Conservation (phyloP, 2,888 invertebrate species). For the Apodemia zela region DNA sequence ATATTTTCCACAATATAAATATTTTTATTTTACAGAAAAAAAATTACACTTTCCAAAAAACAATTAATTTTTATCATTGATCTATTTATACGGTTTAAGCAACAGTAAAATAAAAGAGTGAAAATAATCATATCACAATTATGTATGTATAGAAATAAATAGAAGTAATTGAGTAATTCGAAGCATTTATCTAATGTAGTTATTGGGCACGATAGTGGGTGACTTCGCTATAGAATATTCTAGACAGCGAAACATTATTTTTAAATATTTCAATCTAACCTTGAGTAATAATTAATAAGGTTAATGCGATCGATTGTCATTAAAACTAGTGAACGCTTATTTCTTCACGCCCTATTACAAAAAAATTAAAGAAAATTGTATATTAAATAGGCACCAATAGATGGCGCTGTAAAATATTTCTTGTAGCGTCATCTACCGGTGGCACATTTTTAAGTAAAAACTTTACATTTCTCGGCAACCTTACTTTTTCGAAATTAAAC, state of each 20-base stretch:
- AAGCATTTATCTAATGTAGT: conserved; percentile 46
- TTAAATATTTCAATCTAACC: background rate
- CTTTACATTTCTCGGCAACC: no score
- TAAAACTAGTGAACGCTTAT: background rate
- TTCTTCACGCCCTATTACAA: no score
- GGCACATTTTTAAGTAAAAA: no score
- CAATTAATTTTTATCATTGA: background rate
- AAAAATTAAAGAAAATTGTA: no score
- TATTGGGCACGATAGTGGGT: conserved; percentile 21
- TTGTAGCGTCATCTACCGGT: no score
- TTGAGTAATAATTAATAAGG: background rate
- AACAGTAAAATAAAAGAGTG: conserved; percentile 41
- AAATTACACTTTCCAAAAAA: background rate
- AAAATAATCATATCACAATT: conserved; percentile 73
- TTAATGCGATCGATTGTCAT: background rate
- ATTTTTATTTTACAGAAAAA: no score
- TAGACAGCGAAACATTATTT: background rate
- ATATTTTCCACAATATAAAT: no score
- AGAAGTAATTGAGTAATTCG: conserved; percentile 45
- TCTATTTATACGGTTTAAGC: background rate
- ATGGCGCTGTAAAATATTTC: no score
- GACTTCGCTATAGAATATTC: conserved; percentile 3
- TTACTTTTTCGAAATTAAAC: no score
- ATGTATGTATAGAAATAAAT: conserved; percentile 60
- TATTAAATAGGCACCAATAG: no score